Evolutionary conservation across 2,888 invertebrate genomes (phyloP), one percentile per base, ranked within the genome.

Genomic region (Morpho helenor): DNA sequence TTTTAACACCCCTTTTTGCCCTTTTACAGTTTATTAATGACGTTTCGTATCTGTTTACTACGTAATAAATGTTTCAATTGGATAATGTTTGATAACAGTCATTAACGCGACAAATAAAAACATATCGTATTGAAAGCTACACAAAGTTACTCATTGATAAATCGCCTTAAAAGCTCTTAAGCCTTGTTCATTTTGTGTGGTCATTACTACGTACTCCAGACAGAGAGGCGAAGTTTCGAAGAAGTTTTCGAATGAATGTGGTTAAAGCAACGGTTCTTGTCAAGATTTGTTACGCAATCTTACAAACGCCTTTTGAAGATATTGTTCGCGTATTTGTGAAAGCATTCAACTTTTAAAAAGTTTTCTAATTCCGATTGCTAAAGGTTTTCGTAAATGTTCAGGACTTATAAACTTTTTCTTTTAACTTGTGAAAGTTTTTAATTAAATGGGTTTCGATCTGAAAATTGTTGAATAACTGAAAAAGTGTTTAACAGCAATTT

Each of bases 171-270:
- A 57, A 57, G 55, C 42, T 51, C 57, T 31, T 31, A 31, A 31
- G 31, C 5, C 31, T 63, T 58, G 56, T 56, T 64, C 56, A 52
- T 54, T 63, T 56, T 48, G 59, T 52, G 50, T 61, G 60, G 59
- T 66, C 60, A 65, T 68, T 67, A 67, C 54, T 50, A 44, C 73
- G 74, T 72, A 72, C 77, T 78, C 72, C 66, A 74, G 70, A 49
- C 65, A 60, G 69, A 69, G 70, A 70, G 68, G 71, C 73, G 67
- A 79, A 80, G 71, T 48, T 84, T 83, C 79, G 68, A 57, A 76
- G 79, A 83, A 86, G 72, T 80, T 84, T 76, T 71, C 70, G 72
- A 81, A 80, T 79, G 76, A 81, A 80, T 81, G 81, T 82, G 76
- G 76, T 81, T 84, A 81, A 82, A 82, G 80, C 79, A 80, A 80